A percentile compares a stretch with the other conserved stretches of the same genome.
These are phyloP conservation scores for Anthonomus grandis DNA, from an alignment of 1,140 invertebrate genomes.

Conservation along the genomic window DNA sequence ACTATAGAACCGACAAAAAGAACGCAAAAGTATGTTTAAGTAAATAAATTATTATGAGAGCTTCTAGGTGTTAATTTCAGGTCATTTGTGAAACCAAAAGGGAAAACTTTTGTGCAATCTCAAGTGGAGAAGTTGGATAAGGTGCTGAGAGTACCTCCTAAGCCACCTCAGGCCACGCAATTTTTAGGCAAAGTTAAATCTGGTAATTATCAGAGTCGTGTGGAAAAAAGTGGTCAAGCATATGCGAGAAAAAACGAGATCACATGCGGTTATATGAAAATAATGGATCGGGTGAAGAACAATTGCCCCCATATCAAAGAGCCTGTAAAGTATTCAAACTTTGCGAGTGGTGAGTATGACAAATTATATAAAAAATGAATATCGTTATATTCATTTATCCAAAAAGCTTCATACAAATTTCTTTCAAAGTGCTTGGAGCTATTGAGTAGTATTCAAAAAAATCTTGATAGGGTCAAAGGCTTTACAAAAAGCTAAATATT, in stretches of 20 bases:
- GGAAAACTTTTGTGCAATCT: constrained; percentile 25
- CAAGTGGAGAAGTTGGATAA: constrained; percentile 32
- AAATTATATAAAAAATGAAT: too few species aligned
- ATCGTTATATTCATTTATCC: too few species aligned
- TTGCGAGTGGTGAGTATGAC: too few species aligned
- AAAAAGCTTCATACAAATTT: too few species aligned
- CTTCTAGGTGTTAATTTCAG: too few species aligned
- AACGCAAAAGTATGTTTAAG: not conserved
- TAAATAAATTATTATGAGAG: too few species aligned
- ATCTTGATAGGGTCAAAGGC: too few species aligned
- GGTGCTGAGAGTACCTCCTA: not conserved
- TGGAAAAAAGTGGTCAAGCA: not conserved
- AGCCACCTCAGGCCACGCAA: not conserved
- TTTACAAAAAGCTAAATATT: too few species aligned
- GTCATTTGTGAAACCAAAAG: constrained; percentile 7
- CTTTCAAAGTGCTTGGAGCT: too few species aligned
- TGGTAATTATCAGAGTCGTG: not conserved
- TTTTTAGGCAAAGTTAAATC: not conserved
- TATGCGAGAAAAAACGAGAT: not conserved
- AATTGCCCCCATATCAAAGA: constrained; percentile 15
- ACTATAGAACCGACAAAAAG: not conserved
- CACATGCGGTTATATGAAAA: constrained; percentile 8
- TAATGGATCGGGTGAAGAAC: constrained; percentile 22
- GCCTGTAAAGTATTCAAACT: too few species aligned
- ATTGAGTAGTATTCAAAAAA: too few species aligned